A percentile compares a stretch with the other conserved stretches of the same genome.
Conservation (phyloP, 2,113 vertebrate genomes). For the Oplegnathus fasciatus region DNA sequence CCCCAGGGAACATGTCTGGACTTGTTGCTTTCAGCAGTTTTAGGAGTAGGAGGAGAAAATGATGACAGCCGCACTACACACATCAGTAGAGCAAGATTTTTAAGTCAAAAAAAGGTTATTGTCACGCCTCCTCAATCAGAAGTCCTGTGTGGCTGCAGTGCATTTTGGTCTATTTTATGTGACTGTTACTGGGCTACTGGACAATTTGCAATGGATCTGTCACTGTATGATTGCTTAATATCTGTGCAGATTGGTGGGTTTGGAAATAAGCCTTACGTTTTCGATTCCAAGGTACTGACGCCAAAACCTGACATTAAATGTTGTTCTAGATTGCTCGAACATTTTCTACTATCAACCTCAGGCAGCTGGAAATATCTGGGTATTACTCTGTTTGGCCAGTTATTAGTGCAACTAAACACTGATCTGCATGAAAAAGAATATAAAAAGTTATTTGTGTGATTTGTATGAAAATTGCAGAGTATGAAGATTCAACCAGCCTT, state of each 20-base stretch:
- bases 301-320: not conserved
- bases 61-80: slow-evolving; percentile 5
- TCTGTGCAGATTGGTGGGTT: not conserved
- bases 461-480: too few relatives aligned
- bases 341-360: not conserved
- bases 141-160: not conserved
- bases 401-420: not conserved
- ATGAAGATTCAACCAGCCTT: too few relatives aligned
- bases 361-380: not conserved
- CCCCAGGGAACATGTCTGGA: slow-evolving; percentile 39
- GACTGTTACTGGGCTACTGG: not conserved
- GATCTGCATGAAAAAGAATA: not conserved
- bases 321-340: not conserved
- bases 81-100: not conserved
- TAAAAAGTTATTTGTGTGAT: not conserved
- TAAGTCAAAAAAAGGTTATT: not conserved
- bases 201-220: not conserved
- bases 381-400: not conserved
- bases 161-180: not conserved
- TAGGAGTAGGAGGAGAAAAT: slow-evolving; percentile 17
- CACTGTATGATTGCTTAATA: not conserved
- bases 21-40: slow-evolving; percentile 49
- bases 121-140: slow-evolving; percentile 17
- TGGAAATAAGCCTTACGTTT: not conserved
- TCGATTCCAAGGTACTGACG: not conserved